phyloP scores from a whole-genome alignment of 2,888 invertebrate species.

The Nemoura dubitans region DNA sequence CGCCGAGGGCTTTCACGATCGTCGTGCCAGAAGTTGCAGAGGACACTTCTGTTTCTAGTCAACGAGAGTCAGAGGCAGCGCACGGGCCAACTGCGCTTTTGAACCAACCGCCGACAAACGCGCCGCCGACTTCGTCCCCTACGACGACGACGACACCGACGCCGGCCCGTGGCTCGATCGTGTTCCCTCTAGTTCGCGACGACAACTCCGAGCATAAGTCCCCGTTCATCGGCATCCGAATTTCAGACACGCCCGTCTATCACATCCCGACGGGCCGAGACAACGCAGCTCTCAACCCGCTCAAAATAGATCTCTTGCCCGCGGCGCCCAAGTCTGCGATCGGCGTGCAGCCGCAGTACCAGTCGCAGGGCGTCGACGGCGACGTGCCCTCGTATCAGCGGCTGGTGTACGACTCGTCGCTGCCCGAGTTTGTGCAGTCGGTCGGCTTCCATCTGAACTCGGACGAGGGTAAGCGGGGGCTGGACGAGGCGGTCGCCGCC shows the following conservation, averaged over 20 bases:
- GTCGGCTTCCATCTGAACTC: slow-evolving; percentile 58
- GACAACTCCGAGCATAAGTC: background rate
- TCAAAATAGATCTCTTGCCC: background rate
- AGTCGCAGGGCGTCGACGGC: slow-evolving; percentile 10
- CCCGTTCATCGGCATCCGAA: slow-evolving; percentile 20
- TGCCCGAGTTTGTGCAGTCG: slow-evolving; percentile 59
- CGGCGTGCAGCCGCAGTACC: slow-evolving; percentile 36
- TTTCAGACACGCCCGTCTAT: slow-evolving; percentile 29
- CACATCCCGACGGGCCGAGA: background rate
- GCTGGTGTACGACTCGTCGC: slow-evolving; percentile 14
- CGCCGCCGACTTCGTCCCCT: background rate
- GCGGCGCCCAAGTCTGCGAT: background rate
- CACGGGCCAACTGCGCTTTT: background rate
- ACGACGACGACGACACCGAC: background rate
- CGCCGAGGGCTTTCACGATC: background rate
- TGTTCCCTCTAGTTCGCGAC: background rate
- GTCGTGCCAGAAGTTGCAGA: slow-evolving; percentile 34
- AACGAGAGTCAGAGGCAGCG: background rate
- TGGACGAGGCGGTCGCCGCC: slow-evolving; percentile 57
- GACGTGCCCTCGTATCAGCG: background rate
- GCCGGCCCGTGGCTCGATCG: background rate
- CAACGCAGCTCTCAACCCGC: background rate
- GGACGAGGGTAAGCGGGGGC: slow-evolving; percentile 57
- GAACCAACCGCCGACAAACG: background rate
- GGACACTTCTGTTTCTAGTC: slow-evolving; percentile 24